These are phyloP conservation scores for Zaprionus tsacasi DNA, from an alignment of 1,140 invertebrate genomes.

Conservation along the genomic window DNA sequence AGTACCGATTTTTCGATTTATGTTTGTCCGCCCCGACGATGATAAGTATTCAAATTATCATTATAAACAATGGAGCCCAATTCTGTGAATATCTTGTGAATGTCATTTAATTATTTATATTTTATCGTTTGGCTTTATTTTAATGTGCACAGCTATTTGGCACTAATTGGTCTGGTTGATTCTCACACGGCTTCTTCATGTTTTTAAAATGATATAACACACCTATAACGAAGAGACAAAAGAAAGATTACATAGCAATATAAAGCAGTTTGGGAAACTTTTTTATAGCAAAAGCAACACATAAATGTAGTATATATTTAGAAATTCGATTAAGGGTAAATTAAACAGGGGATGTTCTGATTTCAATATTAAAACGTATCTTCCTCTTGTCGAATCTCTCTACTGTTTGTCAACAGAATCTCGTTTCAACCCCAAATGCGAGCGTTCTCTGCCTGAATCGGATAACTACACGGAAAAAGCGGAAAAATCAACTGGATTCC, in stretches of 20 bases:
- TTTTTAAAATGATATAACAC: neutral
- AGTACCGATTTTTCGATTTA: constrained; percentile 63
- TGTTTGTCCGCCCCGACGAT: constrained; percentile 38
- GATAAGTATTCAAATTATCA: constrained; percentile 73
- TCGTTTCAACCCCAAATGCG: constrained; percentile 1
- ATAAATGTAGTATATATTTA: neutral
- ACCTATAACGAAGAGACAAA: neutral
- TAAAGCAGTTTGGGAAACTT: neutral
- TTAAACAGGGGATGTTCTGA: neutral
- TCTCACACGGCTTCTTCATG: neutral
- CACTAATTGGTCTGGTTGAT: constrained; percentile 27
- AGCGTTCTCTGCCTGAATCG: neutral
- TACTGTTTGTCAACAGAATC: neutral
- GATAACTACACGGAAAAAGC: constrained; percentile 37
- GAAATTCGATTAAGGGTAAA: constrained; percentile 1
- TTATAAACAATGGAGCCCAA: constrained; percentile 8
- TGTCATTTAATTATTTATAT: constrained; percentile 34
- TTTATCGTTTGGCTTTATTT: constrained; percentile 36
- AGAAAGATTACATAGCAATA: no score
- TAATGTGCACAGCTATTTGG: constrained; percentile 20
- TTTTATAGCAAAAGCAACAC: neutral
- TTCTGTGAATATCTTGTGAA: constrained; percentile 20
- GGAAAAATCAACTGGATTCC: constrained; percentile 49
- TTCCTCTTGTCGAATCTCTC: neutral
- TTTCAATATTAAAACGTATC: constrained; percentile 9